Base-by-base conservation (phyloP, 2,113 vertebrate species). In the Sylvietta virens region DNA sequence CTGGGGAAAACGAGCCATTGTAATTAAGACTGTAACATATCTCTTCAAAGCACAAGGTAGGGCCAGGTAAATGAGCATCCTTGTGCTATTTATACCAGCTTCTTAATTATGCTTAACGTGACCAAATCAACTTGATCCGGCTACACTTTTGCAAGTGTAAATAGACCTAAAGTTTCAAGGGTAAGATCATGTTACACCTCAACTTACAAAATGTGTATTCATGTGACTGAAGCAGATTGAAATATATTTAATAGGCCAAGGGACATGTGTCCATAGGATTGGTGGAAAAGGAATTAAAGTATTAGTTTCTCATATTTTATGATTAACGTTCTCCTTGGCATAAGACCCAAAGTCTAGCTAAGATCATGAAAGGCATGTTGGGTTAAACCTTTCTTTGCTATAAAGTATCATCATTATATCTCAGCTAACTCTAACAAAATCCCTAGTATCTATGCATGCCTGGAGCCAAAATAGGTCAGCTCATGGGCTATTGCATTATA, bases 221-320 rank as follows among this genome's bases (percentile, higher is more conserved):
- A 70, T 30, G 35, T 74, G 90, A 93, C 93, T 54, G 81, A 94
- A 92, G 73, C 61, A 92, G 85, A 86, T 91, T 94, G 83, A 90
- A 95, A 90, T 80, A 58, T 81, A 51, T 33, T 51, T 94, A 97
- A 97, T 98, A 96, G 96, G 84, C 86, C 8, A 23, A 65, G 84
- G 94, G 93, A 90, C 96, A 90, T 94, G 86, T 87, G 94, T 80
- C 93, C 73, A 72, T 78, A 80, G 89, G 88, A 95, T 96, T 95
- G 90, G 35, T 90, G 86, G 70, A 88, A 88, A 64, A 91, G 94
- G 98, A 97, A 98, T 98, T 98, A 98, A 98, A 97, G 97, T 97
- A 97, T 98, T 97, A 98, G 96, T 97, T 97, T 97, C 96, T 97
- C 60, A 96, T 97, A 95, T 97, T 97, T 98, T 98, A 96, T 97